Conservation (phyloP, 2,113 vertebrate genomes). For the Theristicus caerulescens region DNA sequence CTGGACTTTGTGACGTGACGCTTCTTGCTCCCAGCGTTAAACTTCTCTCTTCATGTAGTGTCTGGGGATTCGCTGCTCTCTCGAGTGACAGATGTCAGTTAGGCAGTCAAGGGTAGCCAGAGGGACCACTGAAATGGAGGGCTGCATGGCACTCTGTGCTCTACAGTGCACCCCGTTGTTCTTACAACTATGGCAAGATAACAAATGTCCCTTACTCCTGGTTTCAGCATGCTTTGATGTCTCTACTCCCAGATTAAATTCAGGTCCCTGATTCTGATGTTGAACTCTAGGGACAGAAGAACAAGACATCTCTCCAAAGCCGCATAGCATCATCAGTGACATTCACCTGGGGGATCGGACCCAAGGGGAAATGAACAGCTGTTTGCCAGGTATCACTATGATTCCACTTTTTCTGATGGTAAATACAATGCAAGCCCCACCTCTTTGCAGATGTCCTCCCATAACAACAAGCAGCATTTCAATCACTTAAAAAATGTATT, state of each 20-base stretch:
- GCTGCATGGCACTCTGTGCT: accelerated
- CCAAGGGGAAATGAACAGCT: neutral
- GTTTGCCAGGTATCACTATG: neutral
- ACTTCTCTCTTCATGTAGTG: neutral
- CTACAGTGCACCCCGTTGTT: accelerated
- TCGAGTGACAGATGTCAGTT: neutral
- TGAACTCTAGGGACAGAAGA: neutral
- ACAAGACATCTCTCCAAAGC: neutral
- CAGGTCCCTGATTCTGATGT: neutral
- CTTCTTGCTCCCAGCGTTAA: neutral
- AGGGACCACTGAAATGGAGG: neutral
- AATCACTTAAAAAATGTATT: neutral
- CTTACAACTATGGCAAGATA: neutral
- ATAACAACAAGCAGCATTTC: neutral
- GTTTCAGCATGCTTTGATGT: neutral
- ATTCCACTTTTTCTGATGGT: neutral
- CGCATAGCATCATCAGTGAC: neutral
- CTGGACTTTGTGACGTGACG: neutral
- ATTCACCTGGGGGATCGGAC: neutral
- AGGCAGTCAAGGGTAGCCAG: neutral
- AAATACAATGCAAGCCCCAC: neutral
- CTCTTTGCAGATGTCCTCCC: neutral
- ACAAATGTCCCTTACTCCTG: neutral
- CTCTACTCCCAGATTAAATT: neutral
- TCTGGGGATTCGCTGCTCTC: neutral